Evolutionary conservation across 92 coral and sea anemone species (phyloP).

Genomic region (Zoanthus gigantus): DNA sequence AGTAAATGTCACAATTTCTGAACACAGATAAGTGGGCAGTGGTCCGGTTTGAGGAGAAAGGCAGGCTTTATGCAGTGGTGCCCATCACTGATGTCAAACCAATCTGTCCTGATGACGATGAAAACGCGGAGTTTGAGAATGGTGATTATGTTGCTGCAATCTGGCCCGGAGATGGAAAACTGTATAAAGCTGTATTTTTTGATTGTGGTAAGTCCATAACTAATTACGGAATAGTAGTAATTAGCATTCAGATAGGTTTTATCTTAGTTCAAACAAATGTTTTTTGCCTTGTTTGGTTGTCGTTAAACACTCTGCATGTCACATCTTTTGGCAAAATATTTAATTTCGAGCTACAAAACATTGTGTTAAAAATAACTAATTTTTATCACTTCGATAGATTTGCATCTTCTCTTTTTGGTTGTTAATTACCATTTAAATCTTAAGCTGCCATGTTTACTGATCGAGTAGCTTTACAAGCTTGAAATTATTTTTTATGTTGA

Average conservation of each 20-base stretch:
- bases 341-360: background rate
- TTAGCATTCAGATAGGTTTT: background rate
- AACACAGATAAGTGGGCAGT: background rate
- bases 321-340: slow-evolving; percentile 8
- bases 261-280: background rate
- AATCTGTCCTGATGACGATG: background rate
- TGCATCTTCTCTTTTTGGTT: background rate
- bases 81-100: slow-evolving; percentile 1
- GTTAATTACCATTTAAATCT: background rate
- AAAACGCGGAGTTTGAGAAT: background rate
- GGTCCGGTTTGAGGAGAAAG: slow-evolving; percentile 3
- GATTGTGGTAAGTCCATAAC: background rate
- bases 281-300: background rate
- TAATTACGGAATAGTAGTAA: background rate
- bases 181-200: slow-evolving; percentile 3
- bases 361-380: background rate
- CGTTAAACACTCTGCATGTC: background rate
- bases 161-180: slow-evolving; percentile 1
- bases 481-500: background rate
- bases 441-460: background rate
- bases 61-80: slow-evolving; percentile 3
- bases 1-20: background rate
- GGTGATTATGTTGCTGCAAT: background rate
- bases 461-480: slow-evolving; percentile 5
- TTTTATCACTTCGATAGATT: slow-evolving; percentile 3